Base-by-base conservation (phyloP, 2,888 invertebrate species). In the Nomada hirtipes region DNA sequence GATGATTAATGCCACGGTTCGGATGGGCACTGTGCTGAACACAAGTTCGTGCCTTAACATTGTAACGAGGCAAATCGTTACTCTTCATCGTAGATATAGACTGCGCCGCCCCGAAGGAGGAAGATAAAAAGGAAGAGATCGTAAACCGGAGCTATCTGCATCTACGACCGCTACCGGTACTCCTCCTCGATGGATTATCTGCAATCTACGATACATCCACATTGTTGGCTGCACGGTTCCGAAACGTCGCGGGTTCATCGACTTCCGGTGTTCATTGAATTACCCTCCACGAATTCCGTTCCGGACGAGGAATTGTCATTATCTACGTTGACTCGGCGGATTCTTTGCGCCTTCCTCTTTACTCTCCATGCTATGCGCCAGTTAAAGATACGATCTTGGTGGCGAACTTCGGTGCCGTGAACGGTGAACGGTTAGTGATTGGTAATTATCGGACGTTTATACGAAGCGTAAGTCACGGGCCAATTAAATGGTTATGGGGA, bases 51-150 rank as follows among this genome's bases (percentile, higher is more conserved):
- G 73, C 74, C 80, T 84, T 83, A 79, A 73, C 79, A 83, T 75
- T 83, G 85, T 89, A 88, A 90, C 83, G 79, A 89, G 87, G 78
- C 68, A 79, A 87, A 85, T 90, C 88, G 84, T 90, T 90, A 90
- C 84, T 86, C 82, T 78, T 83, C 89, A 69, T 82, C 60, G 42
- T 47, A 15, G 15, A 0, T 26, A n/a, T 47, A 69, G 59, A 23
- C 29, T 11, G 15, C 57, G n/a, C 47, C 18, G 20, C 9, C 36
- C 23, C 53, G 53, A 18, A 67, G n/a, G 11, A 23, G 42, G 50
- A 52, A 61, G 68, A 67, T n/a, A 23, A n/a, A n/a, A 26, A 20
- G 59, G 36, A 57, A 69, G 23, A 57, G 86, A 87, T 86, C 79
- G 81, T 84, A 88, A 79, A 84, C 85, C 67, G 80, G 75, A 86